Conservation (phyloP, 1,140 invertebrate genomes). For the Melipona quadrifasciata region DNA sequence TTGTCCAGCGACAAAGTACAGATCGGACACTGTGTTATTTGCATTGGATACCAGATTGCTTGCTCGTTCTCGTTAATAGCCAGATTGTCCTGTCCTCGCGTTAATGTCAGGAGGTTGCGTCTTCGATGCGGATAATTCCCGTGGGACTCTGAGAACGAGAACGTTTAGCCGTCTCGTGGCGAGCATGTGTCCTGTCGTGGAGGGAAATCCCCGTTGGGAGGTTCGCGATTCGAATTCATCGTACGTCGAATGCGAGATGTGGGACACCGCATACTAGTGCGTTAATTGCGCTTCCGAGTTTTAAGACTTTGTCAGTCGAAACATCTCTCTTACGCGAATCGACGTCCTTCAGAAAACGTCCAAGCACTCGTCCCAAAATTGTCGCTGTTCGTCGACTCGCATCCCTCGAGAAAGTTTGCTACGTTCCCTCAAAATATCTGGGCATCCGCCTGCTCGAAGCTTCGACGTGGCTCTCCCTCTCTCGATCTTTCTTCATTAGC, state of each 20-base stretch:
- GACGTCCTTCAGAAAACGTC: not conserved
- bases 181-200: not conserved
- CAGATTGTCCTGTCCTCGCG: slow-evolving; percentile 15
- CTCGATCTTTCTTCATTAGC: not conserved
- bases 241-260: too few species aligned
- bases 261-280: too few species aligned
- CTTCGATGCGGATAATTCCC: slow-evolving; percentile 9
- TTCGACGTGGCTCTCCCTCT: too few species aligned
- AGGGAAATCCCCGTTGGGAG: not conserved
- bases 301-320: not conserved
- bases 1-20: not conserved
- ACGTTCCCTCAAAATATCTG: not conserved
- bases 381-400: too few species aligned
- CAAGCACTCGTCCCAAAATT: not conserved
- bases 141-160: not conserved
- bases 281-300: not conserved
- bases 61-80: not conserved
- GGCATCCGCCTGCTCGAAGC: too few species aligned
- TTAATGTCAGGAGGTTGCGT: slow-evolving; percentile 35
- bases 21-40: not conserved
- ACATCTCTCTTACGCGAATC: not conserved
- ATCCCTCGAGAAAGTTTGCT: not conserved
- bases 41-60: not conserved
- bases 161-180: not conserved
- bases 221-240: slow-evolving; percentile 1